A percentile compares a stretch with the other conserved stretches of the same genome.
These are phyloP conservation scores for Tapirus terrestris DNA, from an alignment of 2,113 vertebrate species.

Conservation along the genomic window DNA sequence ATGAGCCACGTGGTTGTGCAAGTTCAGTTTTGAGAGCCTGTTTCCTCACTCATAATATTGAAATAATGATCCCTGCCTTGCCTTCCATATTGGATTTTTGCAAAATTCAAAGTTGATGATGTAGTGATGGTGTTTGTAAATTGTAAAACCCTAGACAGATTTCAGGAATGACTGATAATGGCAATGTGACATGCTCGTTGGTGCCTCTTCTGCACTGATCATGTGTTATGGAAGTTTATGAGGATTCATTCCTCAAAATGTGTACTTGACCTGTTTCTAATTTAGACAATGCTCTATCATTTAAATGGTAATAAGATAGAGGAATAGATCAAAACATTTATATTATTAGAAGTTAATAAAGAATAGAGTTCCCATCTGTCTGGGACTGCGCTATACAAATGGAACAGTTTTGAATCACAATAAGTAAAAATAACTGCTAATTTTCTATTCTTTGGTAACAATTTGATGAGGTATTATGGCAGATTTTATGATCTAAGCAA, in stretches of 20 bases:
- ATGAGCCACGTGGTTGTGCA: not conserved
- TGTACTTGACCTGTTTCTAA: not conserved
- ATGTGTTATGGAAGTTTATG: not conserved
- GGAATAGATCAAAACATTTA: not conserved
- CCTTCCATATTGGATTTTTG: not conserved
- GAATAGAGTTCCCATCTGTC: not conserved
- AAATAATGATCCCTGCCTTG: not conserved
- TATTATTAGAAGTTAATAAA: not conserved
- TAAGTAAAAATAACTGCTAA: not conserved
- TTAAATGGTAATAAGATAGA: not conserved
- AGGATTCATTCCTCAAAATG: not conserved
- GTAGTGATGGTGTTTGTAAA: not conserved
- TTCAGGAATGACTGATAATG: not conserved
- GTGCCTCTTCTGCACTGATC: no score
- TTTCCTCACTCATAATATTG: not conserved
- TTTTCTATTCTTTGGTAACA: not conserved
- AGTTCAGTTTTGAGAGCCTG: not conserved
- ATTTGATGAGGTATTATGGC: not conserved
- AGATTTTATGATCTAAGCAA: constrained; percentile 23
- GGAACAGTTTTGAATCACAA: not conserved
- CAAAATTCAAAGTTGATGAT: not conserved
- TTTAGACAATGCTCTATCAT: not conserved
- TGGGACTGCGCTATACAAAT: not conserved
- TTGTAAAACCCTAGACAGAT: not conserved
- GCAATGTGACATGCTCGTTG: not conserved